Evolutionary conservation across 2,888 invertebrate genomes (phyloP), one percentile per base, ranked within the genome.

Genomic region (Petrophora chlorosata): DNA sequence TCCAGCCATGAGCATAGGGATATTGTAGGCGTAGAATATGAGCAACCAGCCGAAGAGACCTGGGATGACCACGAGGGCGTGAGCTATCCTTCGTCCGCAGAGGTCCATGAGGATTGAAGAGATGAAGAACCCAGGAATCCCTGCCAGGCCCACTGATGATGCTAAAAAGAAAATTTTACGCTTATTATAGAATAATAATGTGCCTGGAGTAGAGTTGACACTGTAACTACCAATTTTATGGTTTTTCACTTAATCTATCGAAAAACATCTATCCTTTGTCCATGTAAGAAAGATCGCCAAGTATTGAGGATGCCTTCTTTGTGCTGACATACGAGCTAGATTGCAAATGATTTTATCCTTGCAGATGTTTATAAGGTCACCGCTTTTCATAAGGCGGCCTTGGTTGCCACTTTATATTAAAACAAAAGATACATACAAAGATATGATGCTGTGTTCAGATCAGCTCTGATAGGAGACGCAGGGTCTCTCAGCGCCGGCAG

Each of bases 21-120:
- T 76, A 17, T 85, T 65, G 2, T 58, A 39, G 2, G 76, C 62
- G 14, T 60, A 61, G 56, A 64, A 67, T 46, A 92, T 80, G 1
- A 82, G 55, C 1, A 86, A 36, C 91, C 92, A 92, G 2, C 92
- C 91, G 3, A 86, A 15, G 2, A 86, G 59, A 1, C 82, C 86
- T 0, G 91, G 85, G 5, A 68, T 3, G 4, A 92, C 63, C 0
- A 92, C 92, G 8, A 82, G 10, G 0, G 28, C 56, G 17, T 76
- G 75, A 0, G 73, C 45, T 7, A 61, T 3, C 34, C 51, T 61
- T 9, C 78, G 60, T 10, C 78, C 78, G 9, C 45, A 63, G 0
- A 56, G 8, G 5, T 68, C 68, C 76, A 76, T 78, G 2, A 76
- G 56, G n/a, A 61, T 16, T 5, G 74, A 67, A 1, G 76, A 71